Conservation (phyloP, 2,113 vertebrate species). For the Cavia aperea region DNA sequence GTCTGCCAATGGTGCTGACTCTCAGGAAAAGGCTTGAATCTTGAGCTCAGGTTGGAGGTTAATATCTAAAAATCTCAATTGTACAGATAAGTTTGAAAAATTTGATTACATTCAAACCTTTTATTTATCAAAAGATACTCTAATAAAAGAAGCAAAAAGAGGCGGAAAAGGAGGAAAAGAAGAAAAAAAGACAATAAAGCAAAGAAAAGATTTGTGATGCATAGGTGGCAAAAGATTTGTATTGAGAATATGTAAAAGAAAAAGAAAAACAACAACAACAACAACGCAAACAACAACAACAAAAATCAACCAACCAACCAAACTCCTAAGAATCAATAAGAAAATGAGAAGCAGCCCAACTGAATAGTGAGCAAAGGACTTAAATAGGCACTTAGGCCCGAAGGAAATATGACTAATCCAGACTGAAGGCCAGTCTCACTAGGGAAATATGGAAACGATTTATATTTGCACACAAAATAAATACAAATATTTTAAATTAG, state of each 20-base stretch:
- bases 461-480: not conserved
- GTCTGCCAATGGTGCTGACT: too few species aligned
- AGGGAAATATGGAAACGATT: not conserved
- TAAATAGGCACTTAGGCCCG: not conserved
- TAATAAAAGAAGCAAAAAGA: not conserved
- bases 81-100: not conserved
- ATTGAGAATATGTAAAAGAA: not conserved
- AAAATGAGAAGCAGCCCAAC: not conserved
- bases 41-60: not conserved
- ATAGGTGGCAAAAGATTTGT: not conserved
- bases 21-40: too few species aligned
- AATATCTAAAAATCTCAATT: not conserved
- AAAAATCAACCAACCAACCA: not conserved
- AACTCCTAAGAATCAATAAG: not conserved
- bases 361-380: conserved; percentile 11
- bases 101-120: not conserved
- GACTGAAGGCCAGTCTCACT: not conserved
- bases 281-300: too few species aligned
- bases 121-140: not conserved
- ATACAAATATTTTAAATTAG: not conserved
- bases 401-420: not conserved
- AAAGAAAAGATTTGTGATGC: not conserved
- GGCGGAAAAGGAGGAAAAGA: not conserved
- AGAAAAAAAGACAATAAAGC: not conserved
- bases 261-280: not conserved